phyloP scores from a whole-genome alignment of 2,797 vertebrate species.

The Amblyopsis hoosieri region DNA sequence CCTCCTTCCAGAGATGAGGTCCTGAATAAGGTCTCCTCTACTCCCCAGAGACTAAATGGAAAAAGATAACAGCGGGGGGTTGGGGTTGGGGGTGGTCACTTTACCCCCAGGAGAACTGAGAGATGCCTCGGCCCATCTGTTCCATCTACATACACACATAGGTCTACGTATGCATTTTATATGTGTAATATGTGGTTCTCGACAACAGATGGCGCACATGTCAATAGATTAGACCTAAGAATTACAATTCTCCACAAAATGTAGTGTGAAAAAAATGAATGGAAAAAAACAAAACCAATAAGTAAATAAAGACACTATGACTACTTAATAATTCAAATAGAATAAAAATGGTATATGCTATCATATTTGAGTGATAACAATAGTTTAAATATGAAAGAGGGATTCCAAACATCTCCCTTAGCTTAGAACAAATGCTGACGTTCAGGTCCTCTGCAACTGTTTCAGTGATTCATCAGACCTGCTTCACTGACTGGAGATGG shows the following conservation, averaged over 20 bases:
- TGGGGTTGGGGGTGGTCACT: neutral
- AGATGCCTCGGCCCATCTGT: conserved; percentile 46
- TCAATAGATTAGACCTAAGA: conserved; percentile 1
- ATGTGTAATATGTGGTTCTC: conserved; percentile 23
- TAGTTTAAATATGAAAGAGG: too few relatives aligned
- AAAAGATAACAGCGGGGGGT: conserved; percentile 35
- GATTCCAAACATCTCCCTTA: too few relatives aligned
- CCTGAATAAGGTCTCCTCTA: conserved; percentile 8
- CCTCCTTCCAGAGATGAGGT: conserved; percentile 17
- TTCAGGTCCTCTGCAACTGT: neutral
- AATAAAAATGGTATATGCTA: too few relatives aligned
- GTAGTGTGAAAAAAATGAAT: neutral
- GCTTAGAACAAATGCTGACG: too few relatives aligned
- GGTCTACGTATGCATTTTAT: neutral
- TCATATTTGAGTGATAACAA: too few relatives aligned
- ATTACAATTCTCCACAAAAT: too few relatives aligned
- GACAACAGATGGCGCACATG: conserved; percentile 61
- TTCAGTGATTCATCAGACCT: neutral
- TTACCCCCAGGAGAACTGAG: conserved; percentile 6
- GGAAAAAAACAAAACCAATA: neutral
- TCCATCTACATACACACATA: conserved; percentile 18
- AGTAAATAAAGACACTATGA: too few relatives aligned
- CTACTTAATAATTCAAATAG: too few relatives aligned
- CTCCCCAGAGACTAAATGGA: conserved; percentile 44
- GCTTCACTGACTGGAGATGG: conserved; percentile 1